Evolutionary conservation across 2,113 vertebrate genomes (phyloP).

Genomic region (Mesocricetus auratus): DNA sequence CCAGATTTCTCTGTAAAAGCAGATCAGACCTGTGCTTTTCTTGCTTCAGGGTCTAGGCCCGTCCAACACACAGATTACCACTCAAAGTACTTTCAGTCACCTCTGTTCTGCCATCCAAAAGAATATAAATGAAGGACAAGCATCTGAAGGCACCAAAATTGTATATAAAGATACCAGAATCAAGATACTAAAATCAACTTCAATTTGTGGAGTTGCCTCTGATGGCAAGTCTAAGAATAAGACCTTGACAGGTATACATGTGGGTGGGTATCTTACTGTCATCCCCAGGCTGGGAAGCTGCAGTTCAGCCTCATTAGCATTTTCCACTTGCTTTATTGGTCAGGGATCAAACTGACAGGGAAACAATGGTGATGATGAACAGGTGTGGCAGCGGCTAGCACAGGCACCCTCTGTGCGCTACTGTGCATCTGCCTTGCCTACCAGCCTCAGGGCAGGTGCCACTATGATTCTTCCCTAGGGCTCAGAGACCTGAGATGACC

Average conservation of each 20-base stretch:
- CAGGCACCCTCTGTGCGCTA: background rate
- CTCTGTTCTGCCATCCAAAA: background rate
- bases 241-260: background rate
- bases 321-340: background rate
- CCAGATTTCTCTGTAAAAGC: background rate
- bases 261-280: background rate
- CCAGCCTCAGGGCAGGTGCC: fast-evolving
- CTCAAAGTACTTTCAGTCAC: background rate
- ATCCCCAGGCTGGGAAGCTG: background rate
- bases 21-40: background rate
- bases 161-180: background rate
- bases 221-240: slow-evolving; percentile 32
- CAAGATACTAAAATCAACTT: background rate
- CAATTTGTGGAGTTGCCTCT: background rate
- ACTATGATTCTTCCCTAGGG: background rate
- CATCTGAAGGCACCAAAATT: background rate
- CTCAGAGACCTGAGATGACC: background rate
- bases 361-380: background rate
- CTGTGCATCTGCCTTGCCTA: background rate
- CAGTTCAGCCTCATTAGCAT: too few relatives aligned
- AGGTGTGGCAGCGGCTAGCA: background rate
- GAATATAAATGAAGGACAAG: background rate
- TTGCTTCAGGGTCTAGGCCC: background rate
- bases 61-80: background rate
- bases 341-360: slow-evolving; percentile 21